Conservation (phyloP, 2,113 vertebrate genomes). For the Phocoena phocoena region DNA sequence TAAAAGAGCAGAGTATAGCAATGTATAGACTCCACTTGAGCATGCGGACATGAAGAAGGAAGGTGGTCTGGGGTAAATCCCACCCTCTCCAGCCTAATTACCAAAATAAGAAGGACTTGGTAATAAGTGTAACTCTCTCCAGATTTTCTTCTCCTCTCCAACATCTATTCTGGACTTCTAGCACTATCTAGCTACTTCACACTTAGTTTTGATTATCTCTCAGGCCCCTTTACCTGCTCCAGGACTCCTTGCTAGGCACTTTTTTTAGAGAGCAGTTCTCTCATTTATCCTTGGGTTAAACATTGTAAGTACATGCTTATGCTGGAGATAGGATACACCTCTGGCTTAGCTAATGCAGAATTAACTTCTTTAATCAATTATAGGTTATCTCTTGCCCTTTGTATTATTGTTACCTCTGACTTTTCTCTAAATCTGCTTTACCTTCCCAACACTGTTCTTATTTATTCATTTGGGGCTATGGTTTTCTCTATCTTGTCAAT, state of each 20-base stretch:
- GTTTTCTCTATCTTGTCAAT: not conserved
- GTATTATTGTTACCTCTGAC: not conserved
- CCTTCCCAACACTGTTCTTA: not conserved
- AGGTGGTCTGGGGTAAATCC: not conserved
- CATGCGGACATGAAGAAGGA: not conserved
- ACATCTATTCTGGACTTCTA: not conserved
- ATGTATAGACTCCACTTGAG: not conserved
- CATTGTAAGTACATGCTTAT: not conserved
- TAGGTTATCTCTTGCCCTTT: not conserved
- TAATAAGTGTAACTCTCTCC: not conserved
- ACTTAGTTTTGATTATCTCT: not conserved
- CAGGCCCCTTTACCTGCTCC: too few relatives aligned
- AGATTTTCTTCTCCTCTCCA: not conserved
- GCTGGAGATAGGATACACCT: not conserved
- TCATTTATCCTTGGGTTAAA: not conserved
- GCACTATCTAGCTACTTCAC: not conserved
- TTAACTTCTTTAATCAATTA: not conserved
- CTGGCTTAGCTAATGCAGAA: not conserved
- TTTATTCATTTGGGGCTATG: not conserved
- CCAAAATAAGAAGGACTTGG: not conserved
- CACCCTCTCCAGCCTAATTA: not conserved
- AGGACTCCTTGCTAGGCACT: not conserved
- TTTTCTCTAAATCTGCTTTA: not conserved
- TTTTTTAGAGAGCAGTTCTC: not conserved
- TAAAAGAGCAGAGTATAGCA: not conserved